phyloP scores from a whole-genome alignment of 2,113 vertebrate genomes.

The Ageneiosus marmoratus region DNA sequence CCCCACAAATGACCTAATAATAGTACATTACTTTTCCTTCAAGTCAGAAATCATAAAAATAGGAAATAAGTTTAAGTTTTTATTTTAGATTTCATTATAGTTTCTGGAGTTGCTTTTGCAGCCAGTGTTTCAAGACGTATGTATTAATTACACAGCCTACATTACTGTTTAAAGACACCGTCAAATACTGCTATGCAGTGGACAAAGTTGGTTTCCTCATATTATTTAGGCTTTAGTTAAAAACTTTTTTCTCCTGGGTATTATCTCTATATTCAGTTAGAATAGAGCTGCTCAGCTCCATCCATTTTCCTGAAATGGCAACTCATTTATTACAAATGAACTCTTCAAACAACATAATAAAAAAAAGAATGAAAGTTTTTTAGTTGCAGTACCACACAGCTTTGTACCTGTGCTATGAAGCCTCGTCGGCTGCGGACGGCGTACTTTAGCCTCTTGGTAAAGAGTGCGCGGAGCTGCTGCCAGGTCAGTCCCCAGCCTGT shows the following conservation, averaged over 20 bases:
- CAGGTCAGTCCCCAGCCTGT: slow-evolving; percentile 73
- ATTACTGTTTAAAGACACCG: no score
- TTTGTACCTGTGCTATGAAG: slow-evolving; percentile 81
- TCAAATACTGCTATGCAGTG: no score
- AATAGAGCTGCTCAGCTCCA: not conserved
- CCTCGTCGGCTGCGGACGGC: slow-evolving; percentile 79
- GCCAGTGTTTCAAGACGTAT: not conserved
- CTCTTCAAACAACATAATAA: not conserved
- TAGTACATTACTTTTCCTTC: no score
- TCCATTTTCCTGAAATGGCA: not conserved
- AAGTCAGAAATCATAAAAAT: no score
- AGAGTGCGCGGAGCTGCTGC: slow-evolving; percentile 85
- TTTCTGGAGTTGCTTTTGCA: not conserved
- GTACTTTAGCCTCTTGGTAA: slow-evolving; percentile 83
- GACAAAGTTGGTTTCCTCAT: no score
- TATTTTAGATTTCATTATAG: not conserved
- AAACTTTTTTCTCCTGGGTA: no score
- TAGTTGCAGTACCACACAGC: not conserved
- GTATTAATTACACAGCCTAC: not conserved
- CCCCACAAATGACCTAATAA: no score
- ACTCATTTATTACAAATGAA: not conserved
- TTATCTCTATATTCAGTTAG: not conserved
- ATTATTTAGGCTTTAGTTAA: no score
- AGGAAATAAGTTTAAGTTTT: not conserved
- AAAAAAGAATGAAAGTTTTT: not conserved